phyloP scores from a whole-genome alignment of 2,888 invertebrate genomes.

The Poecilus cupreus region DNA sequence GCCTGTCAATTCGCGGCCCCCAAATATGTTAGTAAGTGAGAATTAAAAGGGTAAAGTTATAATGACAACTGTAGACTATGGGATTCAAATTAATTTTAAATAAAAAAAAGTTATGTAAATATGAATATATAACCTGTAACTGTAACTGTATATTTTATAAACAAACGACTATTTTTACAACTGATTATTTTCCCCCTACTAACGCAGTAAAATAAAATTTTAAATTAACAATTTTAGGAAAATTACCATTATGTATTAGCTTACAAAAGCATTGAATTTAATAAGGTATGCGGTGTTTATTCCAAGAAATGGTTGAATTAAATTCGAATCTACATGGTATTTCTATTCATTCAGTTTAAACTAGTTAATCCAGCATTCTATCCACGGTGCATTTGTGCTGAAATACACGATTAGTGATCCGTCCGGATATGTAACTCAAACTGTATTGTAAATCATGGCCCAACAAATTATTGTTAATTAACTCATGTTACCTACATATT shows the following conservation, averaged over 20 bases:
- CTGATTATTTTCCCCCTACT: not conserved
- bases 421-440: not conserved
- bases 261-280: not conserved
- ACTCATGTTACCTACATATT: not conserved
- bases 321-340: not conserved
- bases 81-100: too few species aligned
- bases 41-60: too few species aligned
- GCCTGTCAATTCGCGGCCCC: too few species aligned
- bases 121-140: not conserved
- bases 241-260: not conserved
- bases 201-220: not conserved
- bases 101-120: too few species aligned
- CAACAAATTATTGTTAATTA: slow-evolving; percentile 18
- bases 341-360: not conserved
- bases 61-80: too few species aligned
- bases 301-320: not conserved
- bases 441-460: not conserved
- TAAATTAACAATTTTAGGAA: not conserved
- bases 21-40: too few species aligned
- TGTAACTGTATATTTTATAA: not conserved
- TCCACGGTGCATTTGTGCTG: not conserved
- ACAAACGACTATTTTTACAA: not conserved
- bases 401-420: not conserved
- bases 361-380: not conserved
- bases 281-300: not conserved